A percentile compares a stretch with the other conserved stretches of the same genome.
phyloP scores from a whole-genome alignment of 2,888 invertebrate genomes.

The Apodemia duryi region DNA sequence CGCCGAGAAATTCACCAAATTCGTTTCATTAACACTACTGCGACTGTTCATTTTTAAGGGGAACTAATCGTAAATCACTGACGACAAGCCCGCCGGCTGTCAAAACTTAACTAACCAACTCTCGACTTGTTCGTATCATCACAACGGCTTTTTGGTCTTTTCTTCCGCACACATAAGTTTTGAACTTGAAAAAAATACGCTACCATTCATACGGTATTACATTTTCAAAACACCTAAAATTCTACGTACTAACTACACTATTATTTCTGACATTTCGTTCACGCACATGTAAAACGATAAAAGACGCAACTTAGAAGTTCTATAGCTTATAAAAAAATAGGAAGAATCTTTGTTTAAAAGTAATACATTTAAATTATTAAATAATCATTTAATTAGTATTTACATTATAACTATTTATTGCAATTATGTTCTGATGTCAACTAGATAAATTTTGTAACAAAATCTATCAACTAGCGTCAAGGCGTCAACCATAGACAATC shows the following conservation, averaged over 20 bases:
- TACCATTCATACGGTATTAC: conserved; percentile 46
- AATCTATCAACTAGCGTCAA: conserved; percentile 51
- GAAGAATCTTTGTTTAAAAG: conserved; percentile 34
- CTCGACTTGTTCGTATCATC: conserved; percentile 63
- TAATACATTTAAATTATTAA: conserved; percentile 46
- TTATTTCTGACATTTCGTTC: conserved; percentile 65
- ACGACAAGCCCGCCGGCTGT: conserved; percentile 74
- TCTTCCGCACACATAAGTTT: conserved; percentile 38
- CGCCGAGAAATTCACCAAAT: conserved; percentile 70
- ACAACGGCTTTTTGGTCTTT: conserved; percentile 45
- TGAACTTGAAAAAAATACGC: conserved; percentile 33
- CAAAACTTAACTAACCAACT: conserved; percentile 55
- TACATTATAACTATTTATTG: conserved; percentile 37
- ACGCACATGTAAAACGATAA: conserved; percentile 68
- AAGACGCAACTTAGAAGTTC: conserved; percentile 50
- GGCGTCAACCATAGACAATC: conserved; percentile 68
- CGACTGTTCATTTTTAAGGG: conserved; percentile 74
- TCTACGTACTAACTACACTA: conserved; percentile 43
- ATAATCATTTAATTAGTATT: conserved; percentile 33
- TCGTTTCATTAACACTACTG: conserved; percentile 69
- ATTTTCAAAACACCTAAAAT: conserved; percentile 57
- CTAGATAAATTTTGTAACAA: conserved; percentile 42
- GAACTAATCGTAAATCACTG: conserved; percentile 49
- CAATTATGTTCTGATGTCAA: conserved; percentile 35
- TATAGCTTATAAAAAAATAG: conserved; percentile 32